Conservation (phyloP, 2,797 vertebrate genomes). For the Mus minutoides region DNA sequence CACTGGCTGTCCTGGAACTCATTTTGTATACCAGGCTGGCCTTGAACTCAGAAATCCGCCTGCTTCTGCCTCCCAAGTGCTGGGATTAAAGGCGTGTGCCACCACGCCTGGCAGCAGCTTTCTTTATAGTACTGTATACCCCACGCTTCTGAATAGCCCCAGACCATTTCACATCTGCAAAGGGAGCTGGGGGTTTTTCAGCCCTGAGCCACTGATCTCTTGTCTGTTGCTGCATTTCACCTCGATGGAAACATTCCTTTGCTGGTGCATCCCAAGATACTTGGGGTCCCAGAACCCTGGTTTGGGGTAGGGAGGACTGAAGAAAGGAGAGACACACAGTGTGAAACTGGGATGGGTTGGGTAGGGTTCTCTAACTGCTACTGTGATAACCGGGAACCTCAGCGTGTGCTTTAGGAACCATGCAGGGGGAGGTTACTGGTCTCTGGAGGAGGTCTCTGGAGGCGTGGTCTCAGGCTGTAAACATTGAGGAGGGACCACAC, state of each 20-base stretch:
- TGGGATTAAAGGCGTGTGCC: too few relatives aligned
- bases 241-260: fast-evolving
- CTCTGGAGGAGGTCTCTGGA: background rate
- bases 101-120: background rate
- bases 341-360: background rate
- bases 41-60: too few relatives aligned
- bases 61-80: too few relatives aligned
- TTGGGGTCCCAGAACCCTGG: background rate
- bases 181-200: background rate
- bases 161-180: too few relatives aligned
- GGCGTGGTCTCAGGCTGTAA: background rate
- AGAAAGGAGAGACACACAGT: background rate
- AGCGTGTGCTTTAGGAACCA: background rate
- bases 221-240: background rate
- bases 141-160: too few relatives aligned
- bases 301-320: background rate
- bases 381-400: background rate
- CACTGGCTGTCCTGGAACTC: too few relatives aligned
- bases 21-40: too few relatives aligned
- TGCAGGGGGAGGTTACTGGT: background rate
- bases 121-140: fast-evolving
- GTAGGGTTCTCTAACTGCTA: background rate
- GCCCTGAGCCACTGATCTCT: background rate
- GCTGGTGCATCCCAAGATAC: background rate
- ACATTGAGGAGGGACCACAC: background rate